Percentiles rank a stretch among this genome's conserved stretches.
These are phyloP conservation scores for Pachymerium ferrugineum DNA, from an alignment of 2,888 invertebrate species.

Conservation along the genomic window DNA sequence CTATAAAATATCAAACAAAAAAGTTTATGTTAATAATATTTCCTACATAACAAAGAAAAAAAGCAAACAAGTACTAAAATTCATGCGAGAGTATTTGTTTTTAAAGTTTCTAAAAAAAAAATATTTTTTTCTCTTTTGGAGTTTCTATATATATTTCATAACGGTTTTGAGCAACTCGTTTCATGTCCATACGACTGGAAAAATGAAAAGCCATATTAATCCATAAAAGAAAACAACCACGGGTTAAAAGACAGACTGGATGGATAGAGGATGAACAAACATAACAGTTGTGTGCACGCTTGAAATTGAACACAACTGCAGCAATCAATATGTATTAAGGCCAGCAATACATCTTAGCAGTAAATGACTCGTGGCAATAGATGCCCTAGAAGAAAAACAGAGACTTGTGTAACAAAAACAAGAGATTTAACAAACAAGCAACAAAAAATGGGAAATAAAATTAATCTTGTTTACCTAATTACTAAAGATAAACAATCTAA, in stretches of 20 bases:
- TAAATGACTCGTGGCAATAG: constrained; percentile 18
- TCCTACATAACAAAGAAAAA: not conserved
- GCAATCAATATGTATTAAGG: constrained; percentile 22
- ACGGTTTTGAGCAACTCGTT: not conserved
- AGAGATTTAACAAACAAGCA: not conserved
- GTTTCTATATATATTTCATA: not conserved
- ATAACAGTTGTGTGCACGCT: constrained; percentile 23
- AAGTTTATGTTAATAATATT: not conserved
- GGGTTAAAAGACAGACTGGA: constrained; percentile 16
- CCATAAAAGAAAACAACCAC: not conserved
- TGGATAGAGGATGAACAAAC: constrained; percentile 27
- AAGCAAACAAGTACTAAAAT: too few species aligned
- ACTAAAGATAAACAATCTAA: not conserved
- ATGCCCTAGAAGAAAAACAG: constrained; percentile 2
- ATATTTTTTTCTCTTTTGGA: too few species aligned
- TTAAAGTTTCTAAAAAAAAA: too few species aligned
- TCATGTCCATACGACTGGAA: not conserved
- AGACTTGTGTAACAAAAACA: not conserved
- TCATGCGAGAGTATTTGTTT: too few species aligned
- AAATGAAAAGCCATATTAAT: not conserved
- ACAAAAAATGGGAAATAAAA: not conserved
- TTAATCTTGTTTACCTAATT: constrained; percentile 17
- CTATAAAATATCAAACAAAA: constrained; percentile 37
- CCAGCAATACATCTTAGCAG: constrained; percentile 17
- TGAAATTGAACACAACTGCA: constrained; percentile 14